Conservation (phyloP, 2,888 invertebrate species). For the Hemaris fuciformis region DNA sequence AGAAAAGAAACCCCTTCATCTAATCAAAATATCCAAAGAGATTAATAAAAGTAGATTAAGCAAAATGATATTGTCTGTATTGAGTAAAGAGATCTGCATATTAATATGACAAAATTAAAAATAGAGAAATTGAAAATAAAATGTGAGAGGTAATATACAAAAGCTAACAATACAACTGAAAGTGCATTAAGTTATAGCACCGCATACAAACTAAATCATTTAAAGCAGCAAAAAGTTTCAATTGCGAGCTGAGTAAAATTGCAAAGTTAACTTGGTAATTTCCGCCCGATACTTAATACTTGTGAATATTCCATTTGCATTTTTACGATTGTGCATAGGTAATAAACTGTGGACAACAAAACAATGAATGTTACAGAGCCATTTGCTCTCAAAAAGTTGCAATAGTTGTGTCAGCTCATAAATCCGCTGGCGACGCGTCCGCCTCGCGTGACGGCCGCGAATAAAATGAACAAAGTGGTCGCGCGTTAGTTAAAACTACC, state of each 20-base stretch:
- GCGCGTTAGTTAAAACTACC: constrained; percentile 32
- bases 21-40: no score
- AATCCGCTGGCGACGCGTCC: constrained; percentile 35
- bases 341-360: neutral
- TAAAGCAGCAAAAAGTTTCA: neutral
- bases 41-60: no score
- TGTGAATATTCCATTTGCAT: constrained; percentile 13
- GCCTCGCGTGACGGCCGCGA: constrained; percentile 41
- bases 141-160: neutral
- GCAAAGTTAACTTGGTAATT: constrained; percentile 3
- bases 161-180: neutral
- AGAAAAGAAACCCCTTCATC: no score
- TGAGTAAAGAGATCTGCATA: no score
- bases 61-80: no score
- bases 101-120: neutral
- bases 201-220: neutral
- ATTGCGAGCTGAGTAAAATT: neutral
- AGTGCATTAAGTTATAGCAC: neutral
- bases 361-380: neutral
- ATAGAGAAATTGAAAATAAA: neutral
- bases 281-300: neutral
- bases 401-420: constrained; percentile 18
- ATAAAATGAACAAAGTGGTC: constrained; percentile 30
- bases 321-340: constrained; percentile 1
- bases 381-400: neutral